These are phyloP conservation scores for Pararge aegeria DNA, from an alignment of 1,140 invertebrate species.

Conservation along the genomic window DNA sequence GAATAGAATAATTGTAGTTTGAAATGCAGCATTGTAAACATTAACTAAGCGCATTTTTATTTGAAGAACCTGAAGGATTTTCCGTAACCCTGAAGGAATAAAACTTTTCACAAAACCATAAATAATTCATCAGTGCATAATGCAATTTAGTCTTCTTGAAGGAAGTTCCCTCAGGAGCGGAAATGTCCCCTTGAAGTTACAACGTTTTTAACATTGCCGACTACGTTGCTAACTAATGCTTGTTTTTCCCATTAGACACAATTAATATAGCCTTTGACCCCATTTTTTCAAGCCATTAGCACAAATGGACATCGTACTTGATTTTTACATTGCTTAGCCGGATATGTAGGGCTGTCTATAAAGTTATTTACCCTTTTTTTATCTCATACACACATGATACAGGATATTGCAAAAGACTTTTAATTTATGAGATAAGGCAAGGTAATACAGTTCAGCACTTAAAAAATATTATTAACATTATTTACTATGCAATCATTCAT, in stretches of 20 bases:
- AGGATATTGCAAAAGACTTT: neutral
- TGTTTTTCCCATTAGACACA: slow-evolving; percentile 12
- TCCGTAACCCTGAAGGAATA: no score
- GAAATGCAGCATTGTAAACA: no score
- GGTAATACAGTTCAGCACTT: neutral
- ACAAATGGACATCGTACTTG: slow-evolving; percentile 29
- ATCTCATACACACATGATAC: neutral
- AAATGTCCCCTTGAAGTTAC: neutral
- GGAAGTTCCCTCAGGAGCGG: no score
- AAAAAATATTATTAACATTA: no score
- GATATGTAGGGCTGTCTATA: slow-evolving; percentile 15
- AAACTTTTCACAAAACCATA: no score
- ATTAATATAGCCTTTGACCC: slow-evolving; percentile 23
- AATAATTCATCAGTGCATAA: no score
- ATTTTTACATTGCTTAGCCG: slow-evolving; percentile 24
- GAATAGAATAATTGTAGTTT: no score
- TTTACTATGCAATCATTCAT: no score
- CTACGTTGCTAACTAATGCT: neutral
- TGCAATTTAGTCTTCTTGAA: no score
- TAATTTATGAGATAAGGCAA: neutral
- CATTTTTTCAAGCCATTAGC: slow-evolving; percentile 22
- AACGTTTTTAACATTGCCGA: neutral
- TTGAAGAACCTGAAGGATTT: no score
- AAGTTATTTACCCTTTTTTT: neutral
- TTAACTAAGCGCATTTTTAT: no score